phyloP scores from a whole-genome alignment of 2,113 vertebrate species.

The Dasyurus viverrinus region DNA sequence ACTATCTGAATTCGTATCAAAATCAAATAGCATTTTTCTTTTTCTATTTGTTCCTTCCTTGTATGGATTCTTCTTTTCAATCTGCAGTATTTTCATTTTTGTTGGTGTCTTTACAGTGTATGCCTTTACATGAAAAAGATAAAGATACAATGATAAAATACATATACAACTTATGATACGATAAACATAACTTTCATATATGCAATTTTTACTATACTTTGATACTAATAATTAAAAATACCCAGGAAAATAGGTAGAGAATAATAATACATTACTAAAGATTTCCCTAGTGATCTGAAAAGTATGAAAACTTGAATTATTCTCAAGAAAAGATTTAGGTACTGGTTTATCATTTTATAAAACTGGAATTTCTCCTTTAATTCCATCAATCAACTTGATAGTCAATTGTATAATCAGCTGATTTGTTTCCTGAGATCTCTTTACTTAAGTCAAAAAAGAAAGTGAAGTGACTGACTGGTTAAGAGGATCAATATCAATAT shows the following conservation, averaged over 20 bases:
- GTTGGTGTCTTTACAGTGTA: conserved; percentile 92
- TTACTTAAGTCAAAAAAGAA: not conserved
- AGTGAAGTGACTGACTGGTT: not conserved
- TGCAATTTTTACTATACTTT: conserved; percentile 4
- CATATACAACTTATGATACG: conserved; percentile 1
- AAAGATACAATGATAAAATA: conserved; percentile 27
- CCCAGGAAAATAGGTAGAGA: not conserved
- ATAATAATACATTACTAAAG: not conserved
- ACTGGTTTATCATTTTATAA: not conserved
- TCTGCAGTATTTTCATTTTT: conserved; percentile 72
- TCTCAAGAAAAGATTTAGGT: not conserved
- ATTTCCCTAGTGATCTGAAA: not conserved
- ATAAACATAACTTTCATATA: conserved; percentile 13
- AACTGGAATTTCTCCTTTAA: not conserved
- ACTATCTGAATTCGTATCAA: conserved; percentile 92
- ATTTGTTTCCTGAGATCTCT: not conserved
- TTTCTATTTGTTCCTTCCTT: conserved; percentile 81
- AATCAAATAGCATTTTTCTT: conserved; percentile 84
- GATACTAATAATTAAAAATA: not conserved
- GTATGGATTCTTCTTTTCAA: conserved; percentile 64
- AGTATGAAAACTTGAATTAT: not conserved
- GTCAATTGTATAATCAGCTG: not conserved
- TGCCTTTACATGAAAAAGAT: conserved; percentile 81
- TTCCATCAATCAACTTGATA: not conserved
- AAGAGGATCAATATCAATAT: not conserved